phyloP scores from a whole-genome alignment of 2,797 vertebrate genomes.

The Gambelia wislizenii region DNA sequence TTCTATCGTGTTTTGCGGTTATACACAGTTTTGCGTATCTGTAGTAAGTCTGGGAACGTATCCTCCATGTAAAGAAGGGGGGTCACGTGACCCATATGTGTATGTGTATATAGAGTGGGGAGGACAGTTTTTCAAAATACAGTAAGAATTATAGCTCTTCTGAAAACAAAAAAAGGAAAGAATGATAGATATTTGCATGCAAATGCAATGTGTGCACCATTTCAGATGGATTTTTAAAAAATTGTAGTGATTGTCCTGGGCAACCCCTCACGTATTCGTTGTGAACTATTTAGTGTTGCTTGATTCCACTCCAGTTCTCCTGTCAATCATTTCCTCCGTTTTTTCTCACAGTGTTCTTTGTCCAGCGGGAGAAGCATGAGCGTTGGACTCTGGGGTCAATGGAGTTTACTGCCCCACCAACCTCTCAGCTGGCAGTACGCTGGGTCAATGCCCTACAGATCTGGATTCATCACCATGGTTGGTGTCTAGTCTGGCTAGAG shows the following conservation, averaged over 20 bases:
- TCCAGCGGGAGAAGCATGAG: constrained; percentile 79
- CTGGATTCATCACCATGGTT: constrained; percentile 82
- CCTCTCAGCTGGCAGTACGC: constrained; percentile 80
- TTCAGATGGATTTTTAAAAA: background rate
- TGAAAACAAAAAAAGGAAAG: background rate
- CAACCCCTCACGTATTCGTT: background rate
- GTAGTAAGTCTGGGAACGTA: too few relatives aligned
- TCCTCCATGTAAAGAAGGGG: too few relatives aligned
- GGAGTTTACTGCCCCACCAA: constrained; percentile 80
- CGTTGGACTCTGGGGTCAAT: constrained; percentile 81
- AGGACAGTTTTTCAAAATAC: too few relatives aligned
- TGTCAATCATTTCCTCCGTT: background rate
- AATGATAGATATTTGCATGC: background rate
- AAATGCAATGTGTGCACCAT: background rate
- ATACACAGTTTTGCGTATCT: too few relatives aligned
- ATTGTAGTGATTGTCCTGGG: background rate
- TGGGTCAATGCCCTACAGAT: constrained; percentile 81
- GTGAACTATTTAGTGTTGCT: background rate
- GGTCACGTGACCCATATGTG: too few relatives aligned
- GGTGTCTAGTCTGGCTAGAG: constrained; percentile 31
- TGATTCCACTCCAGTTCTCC: background rate
- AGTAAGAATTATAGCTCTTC: too few relatives aligned
- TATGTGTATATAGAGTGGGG: too few relatives aligned
- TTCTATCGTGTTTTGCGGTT: too few relatives aligned
- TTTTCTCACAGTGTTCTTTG: constrained; percentile 82